phyloP scores from a whole-genome alignment of 2,113 vertebrate species.

The Lontra canadensis region DNA sequence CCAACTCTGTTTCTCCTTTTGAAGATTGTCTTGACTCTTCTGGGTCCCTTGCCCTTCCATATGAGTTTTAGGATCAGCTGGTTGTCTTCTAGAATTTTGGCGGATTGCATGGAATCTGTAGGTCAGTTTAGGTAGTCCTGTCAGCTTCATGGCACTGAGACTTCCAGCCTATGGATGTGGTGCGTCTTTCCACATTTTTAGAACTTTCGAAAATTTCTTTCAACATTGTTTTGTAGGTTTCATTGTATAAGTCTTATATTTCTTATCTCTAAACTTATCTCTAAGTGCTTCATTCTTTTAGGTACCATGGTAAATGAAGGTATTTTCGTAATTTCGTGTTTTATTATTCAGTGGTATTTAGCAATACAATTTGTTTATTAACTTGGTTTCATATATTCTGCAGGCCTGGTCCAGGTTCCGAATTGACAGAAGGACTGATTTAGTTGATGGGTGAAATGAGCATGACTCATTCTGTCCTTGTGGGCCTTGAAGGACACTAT shows the following conservation, averaged over 20 bases:
- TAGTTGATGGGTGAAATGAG: not conserved
- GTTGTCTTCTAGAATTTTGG: not conserved
- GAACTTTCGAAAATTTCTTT: not conserved
- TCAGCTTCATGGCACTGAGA: not conserved
- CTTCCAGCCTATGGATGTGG: not conserved
- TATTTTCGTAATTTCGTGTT: not conserved
- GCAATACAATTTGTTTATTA: not conserved
- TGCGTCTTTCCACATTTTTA: not conserved
- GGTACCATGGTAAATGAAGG: not conserved
- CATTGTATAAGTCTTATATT: not conserved
- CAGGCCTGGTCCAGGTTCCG: not conserved
- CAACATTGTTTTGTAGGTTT: not conserved
- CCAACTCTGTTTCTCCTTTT: not conserved
- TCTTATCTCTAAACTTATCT: not conserved
- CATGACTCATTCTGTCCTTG: no score
- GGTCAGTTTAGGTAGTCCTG: rapidly evolving
- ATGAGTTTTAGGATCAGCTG: not conserved
- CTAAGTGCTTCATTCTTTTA: not conserved
- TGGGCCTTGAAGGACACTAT: not conserved
- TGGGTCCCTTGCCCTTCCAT: not conserved
- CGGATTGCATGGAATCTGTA: not conserved
- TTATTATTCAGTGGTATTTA: not conserved
- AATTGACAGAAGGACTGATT: not conserved
- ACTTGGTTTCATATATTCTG: not conserved
- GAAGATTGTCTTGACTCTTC: not conserved